phyloP scores from a whole-genome alignment of 2,888 invertebrate species.

The Limnephilus auricula region DNA sequence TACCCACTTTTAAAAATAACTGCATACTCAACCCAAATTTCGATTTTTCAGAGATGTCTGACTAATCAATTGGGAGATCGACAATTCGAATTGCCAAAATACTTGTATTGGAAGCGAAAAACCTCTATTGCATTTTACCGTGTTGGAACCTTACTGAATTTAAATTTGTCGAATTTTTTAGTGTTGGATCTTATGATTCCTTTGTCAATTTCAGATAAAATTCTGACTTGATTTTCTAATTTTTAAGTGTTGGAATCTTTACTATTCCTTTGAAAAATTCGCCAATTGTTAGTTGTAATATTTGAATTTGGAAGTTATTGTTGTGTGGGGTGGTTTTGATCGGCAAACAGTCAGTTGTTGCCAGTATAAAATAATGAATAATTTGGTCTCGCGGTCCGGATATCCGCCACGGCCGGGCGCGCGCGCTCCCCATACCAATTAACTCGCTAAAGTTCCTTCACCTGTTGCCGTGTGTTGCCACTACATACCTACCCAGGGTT shows the following conservation, averaged over 20 bases:
- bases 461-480: constrained; percentile 5
- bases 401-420: constrained; percentile 42
- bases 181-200: too few species aligned
- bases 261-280: neutral
- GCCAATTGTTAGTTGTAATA: too few species aligned
- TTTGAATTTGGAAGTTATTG: neutral
- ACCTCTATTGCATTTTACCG: too few species aligned
- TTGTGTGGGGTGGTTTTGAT: neutral
- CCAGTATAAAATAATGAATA: constrained; percentile 3
- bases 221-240: neutral
- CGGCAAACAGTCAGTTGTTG: neutral
- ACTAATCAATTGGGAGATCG: too few species aligned
- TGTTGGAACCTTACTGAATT: too few species aligned
- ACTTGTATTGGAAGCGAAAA: too few species aligned
- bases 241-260: neutral
- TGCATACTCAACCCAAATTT: too few species aligned
- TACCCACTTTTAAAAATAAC: too few species aligned
- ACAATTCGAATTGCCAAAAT: too few species aligned
- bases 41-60: too few species aligned
- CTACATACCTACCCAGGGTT: neutral
- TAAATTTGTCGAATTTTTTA: too few species aligned
- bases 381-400: constrained; percentile 30
- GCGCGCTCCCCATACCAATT: constrained; percentile 3
- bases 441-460: constrained; percentile 24
- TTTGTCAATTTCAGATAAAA: too few species aligned